Conservation (phyloP, 2,797 vertebrate species). For the Syngnathus rostellatus region DNA sequence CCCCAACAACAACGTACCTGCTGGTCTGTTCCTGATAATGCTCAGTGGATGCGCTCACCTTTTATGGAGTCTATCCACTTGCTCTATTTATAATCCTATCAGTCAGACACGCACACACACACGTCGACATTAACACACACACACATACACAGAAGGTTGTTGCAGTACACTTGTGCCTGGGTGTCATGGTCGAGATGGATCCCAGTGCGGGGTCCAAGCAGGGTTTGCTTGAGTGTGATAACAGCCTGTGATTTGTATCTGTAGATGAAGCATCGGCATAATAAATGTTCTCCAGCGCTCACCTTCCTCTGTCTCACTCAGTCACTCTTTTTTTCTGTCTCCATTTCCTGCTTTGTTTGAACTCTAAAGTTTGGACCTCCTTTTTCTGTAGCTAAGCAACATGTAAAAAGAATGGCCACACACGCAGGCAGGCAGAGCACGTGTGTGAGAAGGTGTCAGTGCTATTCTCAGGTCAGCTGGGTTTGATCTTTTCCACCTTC, state of each 20-base stretch:
- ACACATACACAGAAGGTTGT: constrained; percentile 9
- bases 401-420: constrained; percentile 11
- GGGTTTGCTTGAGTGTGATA: constrained; percentile 71
- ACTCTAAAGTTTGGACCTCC: constrained; percentile 12
- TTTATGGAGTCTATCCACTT: constrained; percentile 45
- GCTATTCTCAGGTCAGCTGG: constrained; percentile 61
- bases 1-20: constrained; percentile 31
- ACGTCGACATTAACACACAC: constrained; percentile 9
- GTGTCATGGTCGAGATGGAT: constrained; percentile 57
- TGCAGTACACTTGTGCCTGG: constrained; percentile 5
- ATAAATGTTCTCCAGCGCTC: constrained; percentile 52
- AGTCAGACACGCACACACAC: constrained; percentile 27
- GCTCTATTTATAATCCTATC: constrained; percentile 68
- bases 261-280: constrained; percentile 56
- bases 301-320: constrained; percentile 36
- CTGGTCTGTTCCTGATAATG: constrained; percentile 49
- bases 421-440: constrained; percentile 7
- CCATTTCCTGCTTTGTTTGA: constrained; percentile 23
- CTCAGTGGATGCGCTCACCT: constrained; percentile 59
- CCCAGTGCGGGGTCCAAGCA: constrained; percentile 73
- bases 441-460: constrained; percentile 59
- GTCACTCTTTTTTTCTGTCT: constrained; percentile 26
- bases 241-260: constrained; percentile 64
- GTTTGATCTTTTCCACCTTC: constrained; percentile 64
- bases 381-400: too few species aligned